Conservation (phyloP, 2,888 invertebrate genomes). For the Cerceris rybyensis region DNA sequence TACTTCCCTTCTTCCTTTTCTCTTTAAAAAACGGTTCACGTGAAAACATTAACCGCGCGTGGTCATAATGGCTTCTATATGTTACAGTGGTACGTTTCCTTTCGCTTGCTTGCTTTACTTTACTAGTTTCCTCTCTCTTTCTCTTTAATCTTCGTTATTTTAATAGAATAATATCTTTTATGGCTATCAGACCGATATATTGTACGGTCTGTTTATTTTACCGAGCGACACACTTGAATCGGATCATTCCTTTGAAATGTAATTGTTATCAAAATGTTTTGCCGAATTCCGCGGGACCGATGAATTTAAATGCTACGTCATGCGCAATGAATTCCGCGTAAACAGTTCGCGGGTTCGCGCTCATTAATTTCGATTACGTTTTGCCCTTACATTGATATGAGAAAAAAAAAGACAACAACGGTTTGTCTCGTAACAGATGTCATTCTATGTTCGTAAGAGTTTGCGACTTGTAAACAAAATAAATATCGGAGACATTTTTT, state of each 20-base stretch:
- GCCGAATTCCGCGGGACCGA: constrained; percentile 4
- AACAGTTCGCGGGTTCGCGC: neutral
- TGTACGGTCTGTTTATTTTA: constrained; percentile 44
- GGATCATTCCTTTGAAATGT: constrained; percentile 17
- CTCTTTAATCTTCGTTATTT: constrained; percentile 18
- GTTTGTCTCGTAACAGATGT: neutral
- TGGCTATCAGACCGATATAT: constrained; percentile 45
- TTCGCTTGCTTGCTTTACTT: constrained; percentile 32
- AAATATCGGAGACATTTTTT: neutral
- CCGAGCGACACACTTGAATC: constrained; percentile 32
- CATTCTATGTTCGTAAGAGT: neutral
- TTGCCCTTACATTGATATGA: neutral
- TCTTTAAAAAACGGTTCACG: constrained; percentile 34
- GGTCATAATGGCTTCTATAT: constrained; percentile 77
- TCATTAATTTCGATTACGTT: neutral
- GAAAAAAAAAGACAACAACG: too few relatives aligned
- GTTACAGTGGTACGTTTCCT: constrained; percentile 77
- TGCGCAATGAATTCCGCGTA: neutral
- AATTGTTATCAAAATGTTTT: constrained; percentile 18
- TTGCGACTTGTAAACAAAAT: neutral
- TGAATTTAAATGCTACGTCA: neutral
- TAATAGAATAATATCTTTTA: constrained; percentile 50
- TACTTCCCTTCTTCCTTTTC: neutral
- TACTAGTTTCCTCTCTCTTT: constrained; percentile 16
- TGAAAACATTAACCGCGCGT: constrained; percentile 47